Percentiles rank a stretch among this genome's conserved stretches.
These are phyloP conservation scores for Synergus japonicus DNA, from an alignment of 2,888 invertebrate genomes.

Conservation along the genomic window DNA sequence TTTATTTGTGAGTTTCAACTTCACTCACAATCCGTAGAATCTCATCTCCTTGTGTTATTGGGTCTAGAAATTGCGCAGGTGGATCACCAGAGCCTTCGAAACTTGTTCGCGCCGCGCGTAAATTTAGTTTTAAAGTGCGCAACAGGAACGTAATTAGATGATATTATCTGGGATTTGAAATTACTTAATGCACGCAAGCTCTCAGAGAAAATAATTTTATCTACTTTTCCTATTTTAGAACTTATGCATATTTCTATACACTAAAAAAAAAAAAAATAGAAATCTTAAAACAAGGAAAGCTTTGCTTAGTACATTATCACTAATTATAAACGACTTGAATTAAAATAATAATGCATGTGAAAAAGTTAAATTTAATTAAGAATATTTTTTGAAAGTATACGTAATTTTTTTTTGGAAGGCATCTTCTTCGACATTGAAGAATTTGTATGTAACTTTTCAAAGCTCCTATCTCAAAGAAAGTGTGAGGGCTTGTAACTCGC, in stretches of 20 bases:
- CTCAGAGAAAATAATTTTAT: background rate
- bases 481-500: background rate
- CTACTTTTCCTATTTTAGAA: background rate
- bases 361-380: background rate
- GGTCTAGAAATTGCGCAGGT: background rate
- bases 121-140: background rate
- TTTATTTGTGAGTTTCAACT: conserved; percentile 28
- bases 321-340: too few relatives aligned
- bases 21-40: background rate
- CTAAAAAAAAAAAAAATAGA: background rate
- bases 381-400: background rate
- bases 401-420: background rate
- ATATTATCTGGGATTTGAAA: conserved; percentile 1
- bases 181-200: background rate
- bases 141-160: background rate
- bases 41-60: background rate
- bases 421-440: background rate
- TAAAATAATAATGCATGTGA: background rate
- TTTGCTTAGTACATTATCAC: background rate
- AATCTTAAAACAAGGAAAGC: background rate
- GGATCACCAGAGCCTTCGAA: background rate
- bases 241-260: background rate
- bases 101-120: background rate
- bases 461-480: background rate
- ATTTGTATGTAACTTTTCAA: background rate